A percentile compares a stretch with the other conserved stretches of the same genome.
phyloP scores from a whole-genome alignment of 2,888 invertebrate genomes.

The Perizoma affinitatum region DNA sequence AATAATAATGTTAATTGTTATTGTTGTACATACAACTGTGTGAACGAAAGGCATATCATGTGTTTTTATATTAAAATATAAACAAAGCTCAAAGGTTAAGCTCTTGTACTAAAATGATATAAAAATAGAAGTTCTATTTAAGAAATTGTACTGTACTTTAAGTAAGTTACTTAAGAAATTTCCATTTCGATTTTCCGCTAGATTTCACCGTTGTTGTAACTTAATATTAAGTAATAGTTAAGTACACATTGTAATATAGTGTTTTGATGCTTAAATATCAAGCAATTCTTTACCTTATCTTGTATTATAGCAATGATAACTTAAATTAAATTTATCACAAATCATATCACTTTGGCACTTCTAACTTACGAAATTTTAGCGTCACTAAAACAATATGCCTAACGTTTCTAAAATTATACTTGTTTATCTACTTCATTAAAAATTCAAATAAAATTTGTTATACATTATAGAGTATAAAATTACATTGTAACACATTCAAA shows the following conservation, averaged over 20 bases:
- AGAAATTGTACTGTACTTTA: conserved; percentile 29
- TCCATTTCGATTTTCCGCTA: conserved; percentile 36
- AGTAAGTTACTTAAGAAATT: conserved; percentile 32
- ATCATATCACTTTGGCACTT: conserved; percentile 72
- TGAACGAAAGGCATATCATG: conserved; percentile 67
- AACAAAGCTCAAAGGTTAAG: conserved; percentile 64
- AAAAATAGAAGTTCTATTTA: conserved; percentile 44
- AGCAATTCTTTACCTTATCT: conserved; percentile 35
- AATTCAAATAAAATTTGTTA: conserved; percentile 43
- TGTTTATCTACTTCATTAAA: conserved; percentile 59
- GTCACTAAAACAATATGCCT: conserved; percentile 59
- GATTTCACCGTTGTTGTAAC: conserved; percentile 35
- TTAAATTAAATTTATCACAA: conserved; percentile 34
- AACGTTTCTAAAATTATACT: conserved; percentile 58
- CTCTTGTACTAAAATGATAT: conserved; percentile 52
- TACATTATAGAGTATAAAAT: too few species aligned
- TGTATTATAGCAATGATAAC: conserved; percentile 40
- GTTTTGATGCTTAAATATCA: conserved; percentile 38
- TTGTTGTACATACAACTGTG: conserved; percentile 61
- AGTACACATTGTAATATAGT: conserved; percentile 37
- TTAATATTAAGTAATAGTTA: conserved; percentile 37
- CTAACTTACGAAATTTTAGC: conserved; percentile 58
- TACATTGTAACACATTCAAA: conserved; percentile 61
- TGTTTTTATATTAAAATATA: conserved; percentile 51
- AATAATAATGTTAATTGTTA: conserved; percentile 57